phyloP scores from a whole-genome alignment of 2,888 invertebrate genomes.

The Troides aeacus region DNA sequence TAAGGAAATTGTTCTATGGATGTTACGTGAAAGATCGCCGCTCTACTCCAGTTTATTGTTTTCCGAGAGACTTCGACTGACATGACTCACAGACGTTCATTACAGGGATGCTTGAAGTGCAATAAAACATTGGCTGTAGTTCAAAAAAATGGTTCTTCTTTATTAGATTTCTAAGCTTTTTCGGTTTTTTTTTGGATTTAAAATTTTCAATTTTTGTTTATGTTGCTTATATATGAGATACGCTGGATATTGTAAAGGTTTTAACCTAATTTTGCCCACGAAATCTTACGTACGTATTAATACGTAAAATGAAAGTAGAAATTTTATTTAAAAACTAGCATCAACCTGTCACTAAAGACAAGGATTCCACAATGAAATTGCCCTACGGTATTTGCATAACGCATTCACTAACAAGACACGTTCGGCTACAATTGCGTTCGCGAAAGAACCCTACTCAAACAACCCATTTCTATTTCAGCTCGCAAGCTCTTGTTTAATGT shows the following conservation, averaged over 20 bases:
- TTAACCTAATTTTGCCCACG: no score
- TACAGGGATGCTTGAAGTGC: not conserved
- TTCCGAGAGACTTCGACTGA: conserved; percentile 25
- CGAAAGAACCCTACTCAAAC: conserved; percentile 80
- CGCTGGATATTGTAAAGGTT: no score
- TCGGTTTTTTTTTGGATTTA: not conserved
- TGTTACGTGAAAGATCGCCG: conserved; percentile 13
- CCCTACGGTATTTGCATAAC: conserved; percentile 65
- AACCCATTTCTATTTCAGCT: conserved; percentile 78
- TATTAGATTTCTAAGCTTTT: not conserved
- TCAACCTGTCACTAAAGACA: conserved; percentile 45
- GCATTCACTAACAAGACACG: conserved; percentile 79
- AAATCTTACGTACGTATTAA: no score
- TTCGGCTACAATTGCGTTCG: conserved; percentile 77
- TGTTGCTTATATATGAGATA: no score
- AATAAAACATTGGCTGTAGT: not conserved
- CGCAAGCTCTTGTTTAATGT: conserved; percentile 77
- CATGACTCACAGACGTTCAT: conserved; percentile 13
- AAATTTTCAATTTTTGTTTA: no score
- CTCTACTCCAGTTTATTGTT: conserved; percentile 30
- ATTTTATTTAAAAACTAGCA: conserved; percentile 32
- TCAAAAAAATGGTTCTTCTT: not conserved
- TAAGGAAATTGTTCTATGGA: conserved; percentile 25
- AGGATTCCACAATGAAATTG: conserved; percentile 47
- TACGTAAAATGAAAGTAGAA: conserved; percentile 19